Conservation (phyloP, 2,797 vertebrate genomes). For the Pyrocephalus nanus region DNA sequence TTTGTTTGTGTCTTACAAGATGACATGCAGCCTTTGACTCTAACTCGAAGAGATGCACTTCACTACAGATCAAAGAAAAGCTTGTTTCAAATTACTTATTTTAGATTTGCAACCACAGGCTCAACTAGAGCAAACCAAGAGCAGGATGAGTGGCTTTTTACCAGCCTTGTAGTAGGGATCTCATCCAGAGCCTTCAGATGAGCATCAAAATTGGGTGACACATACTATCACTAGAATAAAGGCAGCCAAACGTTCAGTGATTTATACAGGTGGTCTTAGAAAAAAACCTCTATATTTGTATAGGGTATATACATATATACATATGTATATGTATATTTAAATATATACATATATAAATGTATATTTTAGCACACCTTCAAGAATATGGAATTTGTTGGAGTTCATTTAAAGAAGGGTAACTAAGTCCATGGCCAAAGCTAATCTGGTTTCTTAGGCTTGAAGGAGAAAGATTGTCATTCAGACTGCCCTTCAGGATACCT, state of each 20-base stretch:
- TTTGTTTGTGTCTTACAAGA: not conserved
- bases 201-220: not conserved
- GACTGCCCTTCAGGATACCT: not conserved
- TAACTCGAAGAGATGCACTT: not conserved
- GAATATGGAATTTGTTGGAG: not conserved
- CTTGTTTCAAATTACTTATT: not conserved
- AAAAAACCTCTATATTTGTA: not conserved
- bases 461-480: fast-evolving
- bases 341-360: too few relatives aligned
- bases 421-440: not conserved
- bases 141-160: not conserved
- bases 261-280: not conserved
- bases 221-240: not conserved
- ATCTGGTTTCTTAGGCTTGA: not conserved
- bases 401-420: not conserved
- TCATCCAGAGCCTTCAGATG: not conserved
- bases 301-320: too few relatives aligned
- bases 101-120: not conserved
- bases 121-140: not conserved
- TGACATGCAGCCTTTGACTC: not conserved
- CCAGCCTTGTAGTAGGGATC: not conserved
- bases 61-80: not conserved
- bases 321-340: too few relatives aligned
- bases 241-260: fast-evolving
- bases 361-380: not conserved